Evolutionary conservation across 1,140 invertebrate species (phyloP).

Genomic region (Scaptomyza graminum): DNA sequence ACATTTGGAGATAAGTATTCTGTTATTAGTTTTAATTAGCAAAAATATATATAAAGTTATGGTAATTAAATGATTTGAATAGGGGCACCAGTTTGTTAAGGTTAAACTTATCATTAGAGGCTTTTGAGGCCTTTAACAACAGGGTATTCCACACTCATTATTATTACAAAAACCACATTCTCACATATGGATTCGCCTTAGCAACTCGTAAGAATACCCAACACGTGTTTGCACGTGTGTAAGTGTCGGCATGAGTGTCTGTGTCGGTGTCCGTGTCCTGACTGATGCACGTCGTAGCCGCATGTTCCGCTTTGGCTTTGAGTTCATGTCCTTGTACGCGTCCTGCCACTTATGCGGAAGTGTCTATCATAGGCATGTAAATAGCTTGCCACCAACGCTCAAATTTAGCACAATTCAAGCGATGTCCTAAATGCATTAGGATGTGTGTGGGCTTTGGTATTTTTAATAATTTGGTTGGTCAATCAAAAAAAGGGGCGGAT

Average conservation of each 20-base stretch:
- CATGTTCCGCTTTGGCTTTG: slow-evolving; percentile 57
- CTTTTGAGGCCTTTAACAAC: not conserved
- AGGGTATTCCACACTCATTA: slow-evolving; percentile 14
- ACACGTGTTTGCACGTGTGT: slow-evolving; percentile 24
- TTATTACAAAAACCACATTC: slow-evolving; percentile 29
- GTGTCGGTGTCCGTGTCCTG: slow-evolving; percentile 21
- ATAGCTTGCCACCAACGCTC: slow-evolving; percentile 50
- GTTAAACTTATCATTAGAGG: not conserved
- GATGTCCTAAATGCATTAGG: not conserved
- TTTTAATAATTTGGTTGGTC: slow-evolving; percentile 3
- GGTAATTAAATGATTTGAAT: too few relatives aligned
- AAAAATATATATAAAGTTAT: too few relatives aligned
- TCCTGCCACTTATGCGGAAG: slow-evolving; percentile 72
- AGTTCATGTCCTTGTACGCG: slow-evolving; percentile 43
- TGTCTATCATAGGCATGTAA: slow-evolving; percentile 81
- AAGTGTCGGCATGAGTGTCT: not conserved
- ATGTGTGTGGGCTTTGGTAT: slow-evolving; percentile 2
- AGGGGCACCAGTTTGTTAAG: not conserved
- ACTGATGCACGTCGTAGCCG: slow-evolving; percentile 63
- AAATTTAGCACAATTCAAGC: slow-evolving; percentile 18
- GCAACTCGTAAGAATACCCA: slow-evolving; percentile 35
- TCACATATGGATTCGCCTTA: slow-evolving; percentile 16
- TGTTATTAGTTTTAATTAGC: too few relatives aligned
- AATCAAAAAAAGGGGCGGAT: slow-evolving; percentile 3
- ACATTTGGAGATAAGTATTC: too few relatives aligned